phyloP scores from a whole-genome alignment of 2,113 vertebrate species.

The Mesocricetus auratus region DNA sequence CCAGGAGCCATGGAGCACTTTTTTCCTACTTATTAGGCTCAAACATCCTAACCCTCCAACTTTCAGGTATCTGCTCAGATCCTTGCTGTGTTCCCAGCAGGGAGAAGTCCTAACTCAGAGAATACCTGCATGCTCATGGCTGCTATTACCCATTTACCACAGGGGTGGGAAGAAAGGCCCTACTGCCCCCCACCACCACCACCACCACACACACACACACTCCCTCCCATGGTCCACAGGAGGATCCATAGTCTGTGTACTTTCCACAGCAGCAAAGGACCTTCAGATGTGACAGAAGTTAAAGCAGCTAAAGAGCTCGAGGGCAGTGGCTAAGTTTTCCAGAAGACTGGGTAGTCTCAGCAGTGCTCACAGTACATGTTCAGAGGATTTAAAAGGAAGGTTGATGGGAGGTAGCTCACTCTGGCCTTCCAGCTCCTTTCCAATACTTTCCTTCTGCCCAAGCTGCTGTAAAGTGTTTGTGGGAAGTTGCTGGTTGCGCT shows the following conservation, averaged over 20 bases:
- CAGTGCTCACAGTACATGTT: background rate
- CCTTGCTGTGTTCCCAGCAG: background rate
- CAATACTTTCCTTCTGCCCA: background rate
- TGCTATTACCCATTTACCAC: background rate
- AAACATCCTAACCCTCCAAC: background rate
- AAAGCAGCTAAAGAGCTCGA: background rate
- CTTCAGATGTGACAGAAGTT: background rate
- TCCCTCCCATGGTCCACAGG: too few species aligned
- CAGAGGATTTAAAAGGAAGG: background rate
- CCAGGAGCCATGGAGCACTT: rapidly evolving
- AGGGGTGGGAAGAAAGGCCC: background rate
- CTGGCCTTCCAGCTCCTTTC: background rate
- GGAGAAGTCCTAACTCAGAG: background rate
- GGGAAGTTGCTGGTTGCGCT: background rate
- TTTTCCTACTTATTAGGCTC: background rate
- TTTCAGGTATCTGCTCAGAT: background rate
- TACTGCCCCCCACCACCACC: background rate
- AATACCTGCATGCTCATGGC: background rate
- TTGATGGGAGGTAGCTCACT: background rate
- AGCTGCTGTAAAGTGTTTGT: too few species aligned
- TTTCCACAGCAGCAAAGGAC: too few species aligned
- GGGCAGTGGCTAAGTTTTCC: too few species aligned
- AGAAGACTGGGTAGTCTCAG: background rate
- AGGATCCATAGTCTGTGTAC: background rate
- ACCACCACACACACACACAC: too few species aligned